Evolutionary conservation across 2,888 invertebrate species (phyloP).

Genomic region (Philhelius pedissequus): DNA sequence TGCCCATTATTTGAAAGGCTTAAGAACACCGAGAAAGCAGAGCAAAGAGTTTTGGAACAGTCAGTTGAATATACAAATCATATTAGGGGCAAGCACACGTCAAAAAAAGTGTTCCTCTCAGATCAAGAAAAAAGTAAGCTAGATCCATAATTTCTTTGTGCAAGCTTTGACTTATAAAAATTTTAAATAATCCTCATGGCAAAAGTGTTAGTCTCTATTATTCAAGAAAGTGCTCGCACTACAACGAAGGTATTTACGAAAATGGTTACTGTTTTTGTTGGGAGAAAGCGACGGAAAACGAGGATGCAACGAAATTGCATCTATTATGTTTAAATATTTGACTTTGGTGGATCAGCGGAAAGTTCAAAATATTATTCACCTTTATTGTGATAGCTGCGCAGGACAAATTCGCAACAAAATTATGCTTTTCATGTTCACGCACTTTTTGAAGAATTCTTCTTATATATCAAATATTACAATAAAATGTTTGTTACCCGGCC

Average conservation of each 20-base stretch:
- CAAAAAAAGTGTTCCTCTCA: neutral
- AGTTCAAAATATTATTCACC: neutral
- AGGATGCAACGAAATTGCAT: conserved; percentile 11
- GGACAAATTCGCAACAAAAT: neutral
- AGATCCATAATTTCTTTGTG: neutral
- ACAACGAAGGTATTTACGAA: conserved; percentile 5
- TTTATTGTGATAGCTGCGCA: neutral
- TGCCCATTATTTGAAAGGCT: neutral
- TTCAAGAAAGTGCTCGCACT: conserved; percentile 17
- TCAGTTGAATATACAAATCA: neutral
- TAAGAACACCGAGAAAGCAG: conserved; percentile 1
- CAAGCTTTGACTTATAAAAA: conserved; percentile 12
- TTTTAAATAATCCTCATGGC: conserved; percentile 14
- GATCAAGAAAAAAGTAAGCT: neutral
- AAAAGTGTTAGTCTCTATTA: conserved; percentile 1
- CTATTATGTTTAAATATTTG: conserved; percentile 1
- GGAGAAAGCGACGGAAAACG: conserved; percentile 5
- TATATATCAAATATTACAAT: neutral
- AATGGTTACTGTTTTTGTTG: conserved; percentile 1
- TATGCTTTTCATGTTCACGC: neutral
- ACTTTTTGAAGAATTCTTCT: neutral
- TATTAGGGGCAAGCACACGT: neutral
- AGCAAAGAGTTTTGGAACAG: neutral
- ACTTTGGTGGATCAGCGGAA: neutral
- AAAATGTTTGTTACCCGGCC: neutral